Percentiles rank a stretch among this genome's conserved stretches.
These are phyloP conservation scores for Leptobrachium ailaonicum DNA, from an alignment of 2,113 vertebrate genomes.

Conservation along the genomic window DNA sequence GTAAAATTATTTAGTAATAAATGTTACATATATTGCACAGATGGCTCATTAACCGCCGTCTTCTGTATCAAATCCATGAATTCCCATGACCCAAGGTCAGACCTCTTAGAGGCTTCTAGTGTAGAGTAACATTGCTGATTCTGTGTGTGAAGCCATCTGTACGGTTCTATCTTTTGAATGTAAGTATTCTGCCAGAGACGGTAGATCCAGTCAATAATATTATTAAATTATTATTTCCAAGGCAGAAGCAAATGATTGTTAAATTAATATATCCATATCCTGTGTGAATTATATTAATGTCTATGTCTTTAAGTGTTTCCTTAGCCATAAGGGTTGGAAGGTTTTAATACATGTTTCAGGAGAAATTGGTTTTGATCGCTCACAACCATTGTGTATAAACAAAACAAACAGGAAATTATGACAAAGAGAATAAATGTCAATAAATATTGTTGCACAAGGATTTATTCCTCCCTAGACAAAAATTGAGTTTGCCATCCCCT, in stretches of 20 bases:
- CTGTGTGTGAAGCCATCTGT: slow-evolving; percentile 21
- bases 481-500: too few relatives aligned
- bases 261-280: background rate
- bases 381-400: too few relatives aligned
- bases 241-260: background rate
- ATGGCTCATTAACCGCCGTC: slow-evolving; percentile 33
- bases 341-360: background rate
- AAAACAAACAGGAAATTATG: too few relatives aligned
- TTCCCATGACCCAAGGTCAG: slow-evolving; percentile 40
- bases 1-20: slow-evolving; percentile 38
- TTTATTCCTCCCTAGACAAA: too few relatives aligned
- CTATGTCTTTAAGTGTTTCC: background rate
- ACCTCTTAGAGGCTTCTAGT: slow-evolving; percentile 15
- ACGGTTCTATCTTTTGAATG: background rate
- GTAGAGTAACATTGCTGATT: slow-evolving; percentile 18
- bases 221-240: background rate
- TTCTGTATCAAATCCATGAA: slow-evolving; percentile 30
- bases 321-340: background rate
- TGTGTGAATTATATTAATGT: background rate
- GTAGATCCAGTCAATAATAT: background rate
- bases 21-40: slow-evolving; percentile 32
- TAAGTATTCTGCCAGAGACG: background rate
- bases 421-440: too few relatives aligned
- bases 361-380: background rate
- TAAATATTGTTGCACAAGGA: too few relatives aligned